Conservation (phyloP, 2,888 invertebrate genomes). For the Scaptomyza flava region DNA sequence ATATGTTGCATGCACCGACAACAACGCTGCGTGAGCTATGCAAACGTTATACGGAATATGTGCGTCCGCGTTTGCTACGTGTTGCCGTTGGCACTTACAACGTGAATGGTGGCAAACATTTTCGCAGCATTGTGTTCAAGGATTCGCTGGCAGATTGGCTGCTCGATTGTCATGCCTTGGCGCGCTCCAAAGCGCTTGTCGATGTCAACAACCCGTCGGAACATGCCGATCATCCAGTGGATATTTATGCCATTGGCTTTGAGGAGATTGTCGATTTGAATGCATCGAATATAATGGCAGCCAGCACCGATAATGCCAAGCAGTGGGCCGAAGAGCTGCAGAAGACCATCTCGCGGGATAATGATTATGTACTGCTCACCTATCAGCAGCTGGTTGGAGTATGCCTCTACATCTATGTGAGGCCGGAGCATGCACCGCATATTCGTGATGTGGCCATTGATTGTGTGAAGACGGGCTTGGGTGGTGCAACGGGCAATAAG, state of each 20-base stretch:
- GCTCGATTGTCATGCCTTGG: slow-evolving; percentile 90
- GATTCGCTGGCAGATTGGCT: slow-evolving; percentile 95
- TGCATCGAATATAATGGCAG: slow-evolving; percentile 98
- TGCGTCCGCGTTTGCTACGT: slow-evolving; percentile 88
- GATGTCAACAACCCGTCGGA: slow-evolving; percentile 85
- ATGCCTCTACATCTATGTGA: slow-evolving; percentile 96
- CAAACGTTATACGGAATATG: slow-evolving; percentile 89
- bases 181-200: slow-evolving; percentile 85
- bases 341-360: slow-evolving; percentile 93
- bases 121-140: slow-evolving; percentile 97
- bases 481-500: slow-evolving; percentile 98
- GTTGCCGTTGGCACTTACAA: slow-evolving; percentile 98
- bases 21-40: slow-evolving; percentile 94
- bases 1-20: slow-evolving; percentile 94
- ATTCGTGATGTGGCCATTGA: slow-evolving; percentile 97
- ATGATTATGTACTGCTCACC: slow-evolving; percentile 95
- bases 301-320: slow-evolving; percentile 95
- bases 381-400: slow-evolving; percentile 99
- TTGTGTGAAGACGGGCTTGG: slow-evolving; percentile 98
- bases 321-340: slow-evolving; percentile 98
- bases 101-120: slow-evolving; percentile 99
- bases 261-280: slow-evolving; percentile 99
- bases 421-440: slow-evolving; percentile 94
- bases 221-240: slow-evolving; percentile 86
- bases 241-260: slow-evolving; percentile 99